Conservation (phyloP, 2,113 vertebrate genomes). For the Callionymus lyra region DNA sequence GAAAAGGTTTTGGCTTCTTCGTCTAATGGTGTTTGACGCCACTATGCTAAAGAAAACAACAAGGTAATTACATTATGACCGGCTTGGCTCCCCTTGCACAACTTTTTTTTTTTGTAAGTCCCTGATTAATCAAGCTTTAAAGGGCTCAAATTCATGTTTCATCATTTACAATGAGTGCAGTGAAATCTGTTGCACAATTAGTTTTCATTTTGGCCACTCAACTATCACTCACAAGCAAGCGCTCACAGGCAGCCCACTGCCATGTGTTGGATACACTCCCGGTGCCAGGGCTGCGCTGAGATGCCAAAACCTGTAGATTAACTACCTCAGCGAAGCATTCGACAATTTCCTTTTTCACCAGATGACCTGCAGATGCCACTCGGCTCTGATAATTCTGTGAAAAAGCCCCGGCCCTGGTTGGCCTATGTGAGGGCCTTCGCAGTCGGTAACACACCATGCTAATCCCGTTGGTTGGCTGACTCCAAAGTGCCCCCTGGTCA, state of each 20-base stretch:
- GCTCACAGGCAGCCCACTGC: constrained; percentile 34
- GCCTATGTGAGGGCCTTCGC: constrained; percentile 31
- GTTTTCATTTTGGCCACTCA: constrained; percentile 41
- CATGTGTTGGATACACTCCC: constrained; percentile 28
- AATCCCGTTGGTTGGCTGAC: constrained; percentile 54
- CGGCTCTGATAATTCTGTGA: background rate
- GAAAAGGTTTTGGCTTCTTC: no score
- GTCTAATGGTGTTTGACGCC: no score
- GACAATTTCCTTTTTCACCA: constrained; percentile 28
- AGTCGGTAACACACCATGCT: constrained; percentile 53
- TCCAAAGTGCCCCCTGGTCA: constrained; percentile 34
- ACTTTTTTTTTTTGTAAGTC: no score
- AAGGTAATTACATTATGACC: no score
- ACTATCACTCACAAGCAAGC: constrained; percentile 42
- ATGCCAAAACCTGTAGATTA: constrained; percentile 56
- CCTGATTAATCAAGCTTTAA: no score
- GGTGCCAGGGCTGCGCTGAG: constrained; percentile 30
- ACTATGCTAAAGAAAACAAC: no score
- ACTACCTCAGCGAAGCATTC: constrained; percentile 29
- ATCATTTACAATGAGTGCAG: constrained; percentile 48
- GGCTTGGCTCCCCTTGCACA: no score
- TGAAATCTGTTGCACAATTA: constrained; percentile 35
- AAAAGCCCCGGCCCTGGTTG: constrained; percentile 25
- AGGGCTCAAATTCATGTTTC: constrained; percentile 24
- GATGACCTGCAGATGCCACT: constrained; percentile 26